Evolutionary conservation across 1,140 invertebrate genomes (phyloP), one percentile per base, ranked within the genome.

Genomic region (Calephelis virginiensis): DNA sequence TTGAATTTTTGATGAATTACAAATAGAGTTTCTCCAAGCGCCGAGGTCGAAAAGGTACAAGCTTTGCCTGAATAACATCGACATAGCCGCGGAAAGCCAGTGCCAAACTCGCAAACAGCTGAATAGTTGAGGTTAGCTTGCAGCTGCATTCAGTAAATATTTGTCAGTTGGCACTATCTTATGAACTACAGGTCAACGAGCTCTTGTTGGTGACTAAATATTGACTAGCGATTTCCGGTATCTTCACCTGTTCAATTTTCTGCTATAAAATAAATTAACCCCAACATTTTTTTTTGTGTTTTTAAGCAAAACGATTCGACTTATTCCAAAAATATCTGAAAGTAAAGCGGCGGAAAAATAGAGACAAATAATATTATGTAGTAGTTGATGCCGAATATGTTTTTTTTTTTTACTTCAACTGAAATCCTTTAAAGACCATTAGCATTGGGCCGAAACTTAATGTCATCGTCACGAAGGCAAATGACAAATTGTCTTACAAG

Each of bases 401-500:
- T 50, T 50, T 8, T 53, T 53, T 53, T 53, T 53, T 53, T 8
- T 53, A 17, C 8, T 53, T 17, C 17, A 17, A 53, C 49, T 53
- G 14, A 53, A 53, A 17, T 53, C 49, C 73, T 70, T 70, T 80
- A 83, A 82, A 76, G 74, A 74, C 75, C 75, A 83, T 86, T 83
- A 80, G 78, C 84, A 84, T 80, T 75, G 73, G 72, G 77, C 78
- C 73, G 75, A 83, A 80, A 78, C 85, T 76, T 48, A 66, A 76
- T 73, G 82, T 90, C 85, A 85, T 80, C 86, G 77, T 76, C 70
- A 80, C 78, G 72, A 74, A 76, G 72, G 63, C 67, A 73, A 73
- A 86, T 89, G 87, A 90, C 82, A 89, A 90, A 89, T 90, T 84
- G 81, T 85, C 74, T 78, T 78, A 76, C 76, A 79, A 73, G 63